Base-by-base conservation (phyloP, 2,113 vertebrate genomes). In the Terrapene triunguis region DNA sequence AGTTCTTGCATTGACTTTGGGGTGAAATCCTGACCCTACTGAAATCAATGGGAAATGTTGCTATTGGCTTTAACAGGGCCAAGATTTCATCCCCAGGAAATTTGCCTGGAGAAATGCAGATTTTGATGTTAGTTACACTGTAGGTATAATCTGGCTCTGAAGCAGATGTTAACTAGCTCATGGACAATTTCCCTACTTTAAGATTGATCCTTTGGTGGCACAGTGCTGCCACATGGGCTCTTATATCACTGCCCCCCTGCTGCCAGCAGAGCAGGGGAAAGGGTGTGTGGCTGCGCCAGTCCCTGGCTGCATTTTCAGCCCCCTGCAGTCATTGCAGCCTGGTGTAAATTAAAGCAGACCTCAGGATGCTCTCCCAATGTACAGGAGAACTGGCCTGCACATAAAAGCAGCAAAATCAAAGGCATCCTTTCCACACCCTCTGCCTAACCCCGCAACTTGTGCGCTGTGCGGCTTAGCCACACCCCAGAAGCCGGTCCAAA, bases 21-120 rank as follows among this genome's bases (percentile, higher is more conserved):
- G 83, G 72, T 47, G 72, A 81, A 84, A 81, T 50, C 29, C 4
- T 29, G 29, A 29, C 35, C 14, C 84, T 24, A 82, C 62, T 24
- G 38, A 54, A 32, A 10, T 25, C 27, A 5, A 5, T 44, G 51
- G 7, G 48, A 59, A 29, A 1, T 74, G 29, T 62, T 69, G 95
- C 80, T 27, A 1, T 6, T 6, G 84, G 5, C 47, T 27, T 5
- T 17, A 19, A 59, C 6, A 11, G 4, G 42, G 78, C 10, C 9
- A 59, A 72, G 55, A 32, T 6, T 59, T 1, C 51, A 51, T 54
- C 80, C 90, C 12, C 1, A 3, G 47, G 21, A 92, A 12, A 13
- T 51, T 65, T 1, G 65, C 65, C 1, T 88, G 72, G 47, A n/a
- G 3, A 1, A 1, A 19, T 1, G 10, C 0, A 1, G 7, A 5